A percentile compares a stretch with the other conserved stretches of the same genome.
These are phyloP conservation scores for Noctuana brunneofusca DNA, from an alignment of 2,888 invertebrate genomes.

Conservation along the genomic window DNA sequence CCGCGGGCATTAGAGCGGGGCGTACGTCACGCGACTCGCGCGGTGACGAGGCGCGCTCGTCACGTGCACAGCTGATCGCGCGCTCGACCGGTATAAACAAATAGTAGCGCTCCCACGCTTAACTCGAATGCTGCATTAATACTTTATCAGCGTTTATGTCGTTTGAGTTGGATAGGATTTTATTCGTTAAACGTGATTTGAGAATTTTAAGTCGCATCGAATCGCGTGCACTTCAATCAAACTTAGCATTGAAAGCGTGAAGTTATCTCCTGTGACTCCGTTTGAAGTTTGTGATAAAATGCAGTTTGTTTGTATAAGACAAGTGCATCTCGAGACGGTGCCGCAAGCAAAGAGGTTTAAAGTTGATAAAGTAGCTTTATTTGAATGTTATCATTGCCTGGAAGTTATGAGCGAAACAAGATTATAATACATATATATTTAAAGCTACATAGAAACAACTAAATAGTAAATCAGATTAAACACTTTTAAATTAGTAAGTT, in stretches of 20 bases:
- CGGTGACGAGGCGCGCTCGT: slow-evolving; percentile 56
- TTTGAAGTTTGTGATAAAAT: not conserved
- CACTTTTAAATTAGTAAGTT: no score
- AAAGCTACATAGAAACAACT: no score
- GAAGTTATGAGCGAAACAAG: not conserved
- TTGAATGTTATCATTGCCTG: no score
- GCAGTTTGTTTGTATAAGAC: not conserved
- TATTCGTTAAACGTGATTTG: not conserved
- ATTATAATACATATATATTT: no score
- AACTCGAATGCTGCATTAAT: slow-evolving; percentile 43
- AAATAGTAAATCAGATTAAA: no score
- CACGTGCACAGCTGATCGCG: slow-evolving; percentile 74
- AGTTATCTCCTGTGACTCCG: not conserved
- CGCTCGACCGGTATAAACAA: slow-evolving; percentile 64
- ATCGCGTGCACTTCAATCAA: not conserved
- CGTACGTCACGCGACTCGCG: slow-evolving; percentile 22
- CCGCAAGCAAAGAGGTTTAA: not conserved
- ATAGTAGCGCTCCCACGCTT: slow-evolving; percentile 73
- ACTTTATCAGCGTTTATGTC: slow-evolving; percentile 41
- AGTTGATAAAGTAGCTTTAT: not conserved
- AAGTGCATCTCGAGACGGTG: not conserved
- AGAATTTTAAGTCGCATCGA: not conserved
- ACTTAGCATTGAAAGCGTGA: not conserved
- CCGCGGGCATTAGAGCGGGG: slow-evolving; percentile 49
- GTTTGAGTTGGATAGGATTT: not conserved